Percentiles rank a stretch among this genome's conserved stretches.
Conservation (phyloP, 2,888 invertebrate genomes). For the Drosophila longiperda region DNA sequence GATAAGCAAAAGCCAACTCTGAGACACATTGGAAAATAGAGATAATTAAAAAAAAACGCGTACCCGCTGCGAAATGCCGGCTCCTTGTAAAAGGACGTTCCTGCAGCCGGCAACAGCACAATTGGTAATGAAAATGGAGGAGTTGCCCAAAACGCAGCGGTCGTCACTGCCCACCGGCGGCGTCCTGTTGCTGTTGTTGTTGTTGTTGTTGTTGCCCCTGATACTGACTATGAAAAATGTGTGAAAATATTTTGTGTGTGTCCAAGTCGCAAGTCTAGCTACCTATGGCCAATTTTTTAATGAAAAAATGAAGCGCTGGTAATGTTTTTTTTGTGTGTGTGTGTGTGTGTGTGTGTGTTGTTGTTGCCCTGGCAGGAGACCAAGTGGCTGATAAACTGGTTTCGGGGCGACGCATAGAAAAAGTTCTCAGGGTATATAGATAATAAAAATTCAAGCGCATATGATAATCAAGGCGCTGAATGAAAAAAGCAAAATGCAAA, state of each 20-base stretch:
- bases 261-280: conserved; percentile 52
- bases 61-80: conserved; percentile 50
- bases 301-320: conserved; percentile 60
- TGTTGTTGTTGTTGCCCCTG: conserved; percentile 45
- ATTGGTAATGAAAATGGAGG: conserved; percentile 75
- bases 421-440: conserved; percentile 84
- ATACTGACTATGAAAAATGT: conserved; percentile 83
- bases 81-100: conserved; percentile 17
- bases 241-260: conserved; percentile 80
- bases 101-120: conserved; percentile 52
- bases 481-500: conserved; percentile 40
- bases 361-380: conserved; percentile 72
- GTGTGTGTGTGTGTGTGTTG: conserved; percentile 25
- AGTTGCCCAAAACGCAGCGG: conserved; percentile 73
- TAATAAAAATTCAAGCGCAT: conserved; percentile 83
- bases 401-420: conserved; percentile 78
- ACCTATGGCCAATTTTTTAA: conserved; percentile 67
- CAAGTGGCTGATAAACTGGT: conserved; percentile 77
- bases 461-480: conserved; percentile 78
- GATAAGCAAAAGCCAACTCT: conserved; percentile 9
- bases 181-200: neutral
- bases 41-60: conserved; percentile 37
- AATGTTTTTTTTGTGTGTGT: conserved; percentile 5
- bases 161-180: conserved; percentile 73
- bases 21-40: conserved; percentile 21